Base-by-base conservation (phyloP, 2,113 vertebrate genomes). In the Stegastes partitus region DNA sequence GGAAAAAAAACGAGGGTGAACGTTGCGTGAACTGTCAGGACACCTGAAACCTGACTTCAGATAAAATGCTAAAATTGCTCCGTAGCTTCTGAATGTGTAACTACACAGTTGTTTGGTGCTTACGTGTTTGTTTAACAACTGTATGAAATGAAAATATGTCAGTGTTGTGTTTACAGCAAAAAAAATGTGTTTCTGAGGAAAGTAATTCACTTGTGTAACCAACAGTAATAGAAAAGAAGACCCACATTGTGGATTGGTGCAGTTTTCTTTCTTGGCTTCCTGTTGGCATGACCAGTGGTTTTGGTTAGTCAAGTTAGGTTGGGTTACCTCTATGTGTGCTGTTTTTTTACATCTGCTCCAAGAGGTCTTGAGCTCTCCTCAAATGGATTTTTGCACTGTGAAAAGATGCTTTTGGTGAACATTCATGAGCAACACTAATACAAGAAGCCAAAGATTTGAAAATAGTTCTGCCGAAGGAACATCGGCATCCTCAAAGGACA, bases 401-500 rank as follows among this genome's bases (percentile, higher is more conserved):
- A 74, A 66, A 68, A 42, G 19, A 31, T 57, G 44, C 39, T 69
- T 74, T 71, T 64, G 51, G 45, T 51, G n/a, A 72, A 66, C 44
- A 44, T 64, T 63, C 50, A 55, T 22, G 0, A 2, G 50, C 56
- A 70, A 67, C 15, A 44, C 67, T 59, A 61, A 31, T 79, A 61
- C 28, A 23, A 57, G 53, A 67, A 67, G 31, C 71, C 21, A 45
- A 14, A 31, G 14, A 39, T 84, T 68, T 79, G 31, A 87, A 79
- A 87, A 76, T 62, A 75, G 49, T 74, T 72, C 15, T 70, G 75
- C 62, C 63, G 57, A 77, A 88, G 39, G 81, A 88, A 79, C 19
- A 57, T 59, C 80, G 56, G 34, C 44, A 61, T 84, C 74, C 85
- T 91, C 79, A 37, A 56, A 85, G 80, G 86, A 89, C 78, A 49